These are phyloP conservation scores for Oreortyx pictus DNA, from an alignment of 2,797 vertebrate genomes.

Conservation along the genomic window DNA sequence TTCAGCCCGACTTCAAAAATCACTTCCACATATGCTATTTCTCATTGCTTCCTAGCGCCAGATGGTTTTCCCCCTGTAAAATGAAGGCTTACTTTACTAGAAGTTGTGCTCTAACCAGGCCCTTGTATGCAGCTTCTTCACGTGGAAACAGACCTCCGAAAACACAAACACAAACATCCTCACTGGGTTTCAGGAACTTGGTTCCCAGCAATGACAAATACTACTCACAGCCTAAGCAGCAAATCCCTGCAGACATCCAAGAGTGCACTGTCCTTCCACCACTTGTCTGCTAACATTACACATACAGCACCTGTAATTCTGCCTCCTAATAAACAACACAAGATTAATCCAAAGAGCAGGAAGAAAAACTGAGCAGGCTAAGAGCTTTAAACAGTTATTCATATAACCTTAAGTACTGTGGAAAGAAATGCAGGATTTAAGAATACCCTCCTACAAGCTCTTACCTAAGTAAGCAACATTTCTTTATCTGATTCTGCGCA, in stretches of 20 bases:
- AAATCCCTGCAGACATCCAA: not conserved
- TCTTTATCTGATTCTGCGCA: not conserved
- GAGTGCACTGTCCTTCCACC: not conserved
- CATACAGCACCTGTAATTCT: not conserved
- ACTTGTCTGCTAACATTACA: not conserved
- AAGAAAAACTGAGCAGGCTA: not conserved
- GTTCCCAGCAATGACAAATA: not conserved
- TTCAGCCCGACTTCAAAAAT: not conserved
- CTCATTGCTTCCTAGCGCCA: not conserved
- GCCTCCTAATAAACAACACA: not conserved
- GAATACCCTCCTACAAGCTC: not conserved
- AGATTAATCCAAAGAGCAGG: fast-evolving
- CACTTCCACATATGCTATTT: not conserved
- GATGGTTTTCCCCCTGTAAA: not conserved
- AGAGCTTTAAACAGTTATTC: not conserved
- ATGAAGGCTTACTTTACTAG: not conserved
- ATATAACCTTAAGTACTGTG: no score
- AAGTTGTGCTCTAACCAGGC: not conserved
- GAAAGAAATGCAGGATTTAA: no score
- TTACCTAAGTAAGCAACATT: not conserved
- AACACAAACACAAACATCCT: not conserved
- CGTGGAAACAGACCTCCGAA: not conserved
- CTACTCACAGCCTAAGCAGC: not conserved
- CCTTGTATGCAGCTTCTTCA: not conserved
- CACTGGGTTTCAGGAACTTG: not conserved